Evolutionary conservation across 1,140 invertebrate genomes (phyloP), one percentile per base, ranked within the genome.

Genomic region (Drosophila kohkoa): DNA sequence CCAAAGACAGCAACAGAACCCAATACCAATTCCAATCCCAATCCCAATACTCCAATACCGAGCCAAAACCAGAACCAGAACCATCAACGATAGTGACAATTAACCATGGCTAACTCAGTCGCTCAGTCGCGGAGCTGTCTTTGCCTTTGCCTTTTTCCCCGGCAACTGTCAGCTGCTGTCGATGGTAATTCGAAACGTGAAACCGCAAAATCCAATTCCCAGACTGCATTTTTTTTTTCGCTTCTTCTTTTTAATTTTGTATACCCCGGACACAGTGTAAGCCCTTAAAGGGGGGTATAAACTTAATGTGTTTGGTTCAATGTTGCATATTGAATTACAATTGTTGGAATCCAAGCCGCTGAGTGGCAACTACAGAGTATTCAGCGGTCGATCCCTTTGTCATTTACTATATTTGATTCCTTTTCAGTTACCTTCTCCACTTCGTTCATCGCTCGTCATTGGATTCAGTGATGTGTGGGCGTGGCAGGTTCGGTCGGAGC

Each of bases 171-270:
- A 81, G 60, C 81, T 78, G 71, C 85, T 85, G 86, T 90, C 85
- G 85, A 89, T 90, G 77, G 85, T 89, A 89, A 89, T 89, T 89
- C 80, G 81, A 89, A 89, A 89, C 85, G 85, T 81, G 79, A 81
- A 90, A 89, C 85, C 85, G 78, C 85, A 89, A 89, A 89, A 89
- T 89, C 85, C 85, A 90, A 89, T 89, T 89, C 86, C 85, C 85
- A 89, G 85, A 89, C 85, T 81, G 72, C 58, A 85, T 60, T 72
- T 78, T 64, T 78, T 76, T 86, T 78, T 76, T 86, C 48, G 69
- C 35, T 69, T 55, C 3, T 45, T 66, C n/a, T 75, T 49, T 75
- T 55, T 10, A 25, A 25, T 25, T 25, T 25, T 25, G 20, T 15
- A 46, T 45, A 16, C 30, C n/a, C 25, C n/a, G 1, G 10, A n/a